Percentiles rank a stretch among this genome's conserved stretches.
These are phyloP conservation scores for Ceramica pisi DNA, from an alignment of 2,888 invertebrate genomes.

Conservation along the genomic window DNA sequence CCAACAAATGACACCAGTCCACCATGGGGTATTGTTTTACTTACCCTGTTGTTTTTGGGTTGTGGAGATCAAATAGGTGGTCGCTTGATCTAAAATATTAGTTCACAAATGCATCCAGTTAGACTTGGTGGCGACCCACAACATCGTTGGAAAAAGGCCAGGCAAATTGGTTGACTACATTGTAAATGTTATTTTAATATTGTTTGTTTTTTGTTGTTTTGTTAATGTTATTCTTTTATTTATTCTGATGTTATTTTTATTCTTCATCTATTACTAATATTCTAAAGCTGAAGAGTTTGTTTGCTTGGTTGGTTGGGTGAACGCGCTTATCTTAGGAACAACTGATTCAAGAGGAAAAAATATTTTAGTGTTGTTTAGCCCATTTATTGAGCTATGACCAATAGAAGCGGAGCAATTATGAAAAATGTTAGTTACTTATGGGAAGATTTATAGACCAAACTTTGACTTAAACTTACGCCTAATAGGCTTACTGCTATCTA, in stretches of 20 bases:
- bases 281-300: too few relatives aligned
- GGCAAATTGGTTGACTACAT: not conserved
- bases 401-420: too few relatives aligned
- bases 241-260: not conserved
- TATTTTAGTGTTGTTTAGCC: too few relatives aligned
- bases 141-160: not conserved
- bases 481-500: not conserved
- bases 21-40: not conserved
- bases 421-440: too few relatives aligned
- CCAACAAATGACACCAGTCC: not conserved
- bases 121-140: too few relatives aligned
- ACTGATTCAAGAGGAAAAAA: too few relatives aligned
- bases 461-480: not conserved
- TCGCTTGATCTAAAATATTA: not conserved
- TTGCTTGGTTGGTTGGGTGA: too few relatives aligned
- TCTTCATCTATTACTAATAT: too few relatives aligned
- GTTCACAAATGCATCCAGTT: not conserved
- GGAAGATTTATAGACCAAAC: not conserved
- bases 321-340: too few relatives aligned
- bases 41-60: not conserved
- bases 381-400: too few relatives aligned
- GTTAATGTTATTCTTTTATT: too few relatives aligned
- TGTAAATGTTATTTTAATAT: not conserved
- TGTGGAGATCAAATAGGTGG: not conserved
- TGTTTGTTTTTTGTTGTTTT: too few relatives aligned